phyloP scores from a whole-genome alignment of 2,888 invertebrate species.

The Pristionchus fissidentatus region DNA sequence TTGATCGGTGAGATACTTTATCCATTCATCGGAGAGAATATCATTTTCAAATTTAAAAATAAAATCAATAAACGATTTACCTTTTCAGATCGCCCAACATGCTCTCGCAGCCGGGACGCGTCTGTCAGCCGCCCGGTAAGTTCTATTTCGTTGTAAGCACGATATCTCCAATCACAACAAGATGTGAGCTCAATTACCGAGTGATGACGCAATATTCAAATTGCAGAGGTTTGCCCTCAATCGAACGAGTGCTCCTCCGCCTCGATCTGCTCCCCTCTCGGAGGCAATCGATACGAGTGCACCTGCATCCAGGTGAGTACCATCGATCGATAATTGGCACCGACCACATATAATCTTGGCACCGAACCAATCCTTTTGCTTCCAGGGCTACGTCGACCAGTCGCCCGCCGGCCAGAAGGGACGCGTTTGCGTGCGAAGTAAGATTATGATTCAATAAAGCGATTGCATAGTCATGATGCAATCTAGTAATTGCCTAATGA shows the following conservation, averaged over 20 bases:
- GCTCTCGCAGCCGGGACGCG: slow-evolving; percentile 72
- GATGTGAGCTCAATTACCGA: not conserved
- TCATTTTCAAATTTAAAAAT: not conserved
- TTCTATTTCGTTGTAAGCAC: not conserved
- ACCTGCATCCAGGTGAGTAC: slow-evolving; percentile 72
- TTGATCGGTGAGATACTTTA: not conserved
- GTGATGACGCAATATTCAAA: not conserved
- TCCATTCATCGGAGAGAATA: not conserved
- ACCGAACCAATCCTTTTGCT: slow-evolving; percentile 6
- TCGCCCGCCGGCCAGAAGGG: slow-evolving; percentile 68
- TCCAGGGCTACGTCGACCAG: slow-evolving; percentile 71
- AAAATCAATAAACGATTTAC: not conserved
- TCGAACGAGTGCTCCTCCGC: slow-evolving; percentile 74
- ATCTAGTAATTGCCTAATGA: not conserved
- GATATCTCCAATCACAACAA: too few relatives aligned
- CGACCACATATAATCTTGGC: not conserved
- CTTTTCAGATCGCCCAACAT: slow-evolving; percentile 71
- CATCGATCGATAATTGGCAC: not conserved
- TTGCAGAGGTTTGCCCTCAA: slow-evolving; percentile 72
- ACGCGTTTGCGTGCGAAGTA: slow-evolving; percentile 72
- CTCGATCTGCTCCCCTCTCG: slow-evolving; percentile 75
- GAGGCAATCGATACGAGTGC: slow-evolving; percentile 73
- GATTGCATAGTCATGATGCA: not conserved
- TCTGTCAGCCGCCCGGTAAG: slow-evolving; percentile 70
- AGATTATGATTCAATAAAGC: slow-evolving; percentile 47